Percentiles rank a stretch among this genome's conserved stretches.
These are phyloP conservation scores for Acipenser transmontanus DNA, from an alignment of 2,797 vertebrate species.

Conservation along the genomic window DNA sequence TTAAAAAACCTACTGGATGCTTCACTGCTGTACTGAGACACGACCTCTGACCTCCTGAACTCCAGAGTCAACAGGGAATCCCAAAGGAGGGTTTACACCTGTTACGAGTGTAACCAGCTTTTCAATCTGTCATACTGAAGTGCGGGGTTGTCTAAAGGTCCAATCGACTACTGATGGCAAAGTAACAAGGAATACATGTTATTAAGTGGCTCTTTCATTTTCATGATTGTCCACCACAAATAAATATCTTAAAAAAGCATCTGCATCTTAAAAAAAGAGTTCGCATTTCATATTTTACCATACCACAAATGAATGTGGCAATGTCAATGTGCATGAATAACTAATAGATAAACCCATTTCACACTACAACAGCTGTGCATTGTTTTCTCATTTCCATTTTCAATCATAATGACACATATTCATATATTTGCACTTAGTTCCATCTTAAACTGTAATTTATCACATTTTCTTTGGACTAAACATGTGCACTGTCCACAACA, in stretches of 20 bases:
- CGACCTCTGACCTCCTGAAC: too few species aligned
- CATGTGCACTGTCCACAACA: conserved; percentile 27
- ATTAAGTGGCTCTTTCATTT: too few species aligned
- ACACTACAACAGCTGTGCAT: conserved; percentile 65
- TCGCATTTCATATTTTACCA: conserved; percentile 24
- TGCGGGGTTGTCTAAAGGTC: too few species aligned
- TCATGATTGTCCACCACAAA: too few species aligned
- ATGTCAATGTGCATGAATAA: conserved; percentile 59
- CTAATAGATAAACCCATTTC: conserved; percentile 57
- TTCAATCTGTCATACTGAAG: too few species aligned
- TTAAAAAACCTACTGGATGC: too few species aligned
- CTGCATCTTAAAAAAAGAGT: conserved; percentile 24
- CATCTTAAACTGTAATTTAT: conserved; percentile 54
- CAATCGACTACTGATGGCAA: too few species aligned
- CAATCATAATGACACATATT: conserved; percentile 61
- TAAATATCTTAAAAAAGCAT: background rate
- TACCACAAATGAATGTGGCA: conserved; percentile 35
- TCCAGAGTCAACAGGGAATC: too few species aligned
- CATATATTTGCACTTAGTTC: conserved; percentile 46
- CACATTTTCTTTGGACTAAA: conserved; percentile 49
- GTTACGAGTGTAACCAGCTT: too few species aligned
- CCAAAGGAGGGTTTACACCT: rapidly evolving
- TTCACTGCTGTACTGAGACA: too few species aligned
- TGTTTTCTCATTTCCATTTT: conserved; percentile 68
- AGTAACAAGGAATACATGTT: too few species aligned